Conservation (phyloP, 2,888 invertebrate genomes). For the Himalopsyche tibetana region DNA sequence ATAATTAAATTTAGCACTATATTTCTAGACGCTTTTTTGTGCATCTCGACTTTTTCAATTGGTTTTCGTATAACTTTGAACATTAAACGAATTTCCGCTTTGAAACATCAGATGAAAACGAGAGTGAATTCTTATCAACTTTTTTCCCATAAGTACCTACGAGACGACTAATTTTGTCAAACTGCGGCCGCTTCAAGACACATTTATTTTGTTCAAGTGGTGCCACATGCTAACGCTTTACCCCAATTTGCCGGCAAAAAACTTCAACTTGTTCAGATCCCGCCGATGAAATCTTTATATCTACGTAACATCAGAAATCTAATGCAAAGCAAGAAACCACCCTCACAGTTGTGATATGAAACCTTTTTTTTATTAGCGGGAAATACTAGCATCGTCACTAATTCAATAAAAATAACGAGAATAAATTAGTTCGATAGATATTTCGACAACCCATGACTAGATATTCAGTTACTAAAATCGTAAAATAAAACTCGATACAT, state of each 20-base stretch:
- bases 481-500: no score
- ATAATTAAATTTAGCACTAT: no score
- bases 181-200: constrained; percentile 28
- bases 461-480: no score
- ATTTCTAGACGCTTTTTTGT: no score
- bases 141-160: neutral
- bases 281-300: constrained; percentile 13
- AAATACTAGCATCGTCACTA: no score
- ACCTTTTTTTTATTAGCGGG: neutral
- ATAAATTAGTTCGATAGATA: no score
- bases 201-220: constrained; percentile 48
- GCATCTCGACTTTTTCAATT: no score
- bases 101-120: neutral
- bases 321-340: constrained; percentile 3
- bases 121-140: neutral
- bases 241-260: constrained; percentile 36
- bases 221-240: constrained; percentile 49
- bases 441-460: no score
- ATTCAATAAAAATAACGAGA: no score
- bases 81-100: no score
- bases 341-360: neutral
- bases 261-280: neutral
- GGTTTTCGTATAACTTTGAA: no score
- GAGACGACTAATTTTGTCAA: constrained; percentile 55
- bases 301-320: constrained; percentile 17